A percentile compares a stretch with the other conserved stretches of the same genome.
phyloP scores from a whole-genome alignment of 1,140 invertebrate genomes.

The Caenorhabditis latens region DNA sequence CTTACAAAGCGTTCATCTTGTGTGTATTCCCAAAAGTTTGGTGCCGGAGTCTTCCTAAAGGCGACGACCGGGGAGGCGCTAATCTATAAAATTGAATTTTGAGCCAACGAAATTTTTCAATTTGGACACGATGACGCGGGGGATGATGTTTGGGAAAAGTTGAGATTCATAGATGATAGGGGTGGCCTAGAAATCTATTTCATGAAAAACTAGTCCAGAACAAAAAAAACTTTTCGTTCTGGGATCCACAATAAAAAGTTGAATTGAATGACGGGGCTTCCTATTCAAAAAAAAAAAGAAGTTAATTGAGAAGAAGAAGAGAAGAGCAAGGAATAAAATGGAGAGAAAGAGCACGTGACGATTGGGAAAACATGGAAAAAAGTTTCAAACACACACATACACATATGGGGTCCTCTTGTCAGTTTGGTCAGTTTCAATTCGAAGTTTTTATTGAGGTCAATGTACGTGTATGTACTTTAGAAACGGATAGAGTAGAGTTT shows the following conservation, averaged over 20 bases:
- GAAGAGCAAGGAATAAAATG: neutral
- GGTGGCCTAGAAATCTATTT: no score
- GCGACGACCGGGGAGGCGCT: neutral
- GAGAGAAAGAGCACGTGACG: neutral
- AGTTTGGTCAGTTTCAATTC: neutral
- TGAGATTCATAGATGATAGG: no score
- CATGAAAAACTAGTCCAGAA: no score
- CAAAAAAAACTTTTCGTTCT: no score
- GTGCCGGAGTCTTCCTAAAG: neutral
- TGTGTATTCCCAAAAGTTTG: conserved; percentile 29
- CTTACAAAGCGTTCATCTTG: conserved; percentile 48
- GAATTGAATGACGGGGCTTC: no score
- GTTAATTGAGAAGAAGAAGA: neutral
- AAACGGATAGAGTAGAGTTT: neutral
- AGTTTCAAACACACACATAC: neutral
- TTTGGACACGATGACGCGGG: no score
- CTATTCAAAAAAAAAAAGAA: no score
- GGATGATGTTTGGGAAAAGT: no score
- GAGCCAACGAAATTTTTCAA: no score
- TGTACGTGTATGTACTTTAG: neutral
- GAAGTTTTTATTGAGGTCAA: neutral
- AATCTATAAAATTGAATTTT: conserved; percentile 46
- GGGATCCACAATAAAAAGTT: no score
- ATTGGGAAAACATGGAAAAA: neutral
- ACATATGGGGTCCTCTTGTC: neutral